A percentile compares a stretch with the other conserved stretches of the same genome.
These are phyloP conservation scores for Tenebrosternarchus preto DNA, from an alignment of 2,113 vertebrate species.

Conservation along the genomic window DNA sequence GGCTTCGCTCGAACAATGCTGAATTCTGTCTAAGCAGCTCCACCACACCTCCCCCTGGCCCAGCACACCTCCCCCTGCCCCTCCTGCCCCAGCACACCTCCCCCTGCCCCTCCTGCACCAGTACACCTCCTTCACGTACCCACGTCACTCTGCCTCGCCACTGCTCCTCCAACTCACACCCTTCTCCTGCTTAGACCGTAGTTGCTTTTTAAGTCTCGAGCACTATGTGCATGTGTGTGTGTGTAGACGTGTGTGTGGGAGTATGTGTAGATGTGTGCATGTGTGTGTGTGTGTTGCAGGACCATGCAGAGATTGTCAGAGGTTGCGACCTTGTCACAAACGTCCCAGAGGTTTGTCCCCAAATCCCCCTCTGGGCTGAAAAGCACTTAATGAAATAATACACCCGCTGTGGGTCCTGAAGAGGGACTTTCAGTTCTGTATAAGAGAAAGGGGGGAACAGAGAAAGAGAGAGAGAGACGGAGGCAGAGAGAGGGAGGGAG, in stretches of 20 bases:
- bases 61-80: conserved; percentile 49
- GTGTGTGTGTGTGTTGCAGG: conserved; percentile 22
- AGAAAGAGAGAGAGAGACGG: conserved; percentile 50
- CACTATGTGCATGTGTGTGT: neutral
- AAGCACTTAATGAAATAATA: conserved; percentile 98
- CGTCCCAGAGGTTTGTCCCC: conserved; percentile 85
- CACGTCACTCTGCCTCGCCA: conserved; percentile 40
- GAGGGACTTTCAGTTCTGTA: neutral
- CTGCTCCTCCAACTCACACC: too few relatives aligned
- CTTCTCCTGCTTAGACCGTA: neutral
- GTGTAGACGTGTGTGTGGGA: conserved; percentile 1
- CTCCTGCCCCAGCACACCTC: conserved; percentile 51
- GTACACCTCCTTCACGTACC: conserved; percentile 28
- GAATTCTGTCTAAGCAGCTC: conserved; percentile 83
- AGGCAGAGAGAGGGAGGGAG: too few relatives aligned
- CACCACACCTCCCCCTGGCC: conserved; percentile 42
- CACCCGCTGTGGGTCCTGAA: conserved; percentile 74
- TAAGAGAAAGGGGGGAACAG: conserved; percentile 55
- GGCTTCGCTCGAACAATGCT: conserved; percentile 83
- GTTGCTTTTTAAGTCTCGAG: conserved; percentile 8
- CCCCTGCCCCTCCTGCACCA: conserved; percentile 43
- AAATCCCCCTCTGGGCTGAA: conserved; percentile 79
- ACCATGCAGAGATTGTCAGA: conserved; percentile 81
- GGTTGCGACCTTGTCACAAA: conserved; percentile 91
- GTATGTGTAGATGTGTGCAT: conserved; percentile 4